Base-by-base conservation (phyloP, 1,140 invertebrate genomes). In the Trichonephila inaurata region DNA sequence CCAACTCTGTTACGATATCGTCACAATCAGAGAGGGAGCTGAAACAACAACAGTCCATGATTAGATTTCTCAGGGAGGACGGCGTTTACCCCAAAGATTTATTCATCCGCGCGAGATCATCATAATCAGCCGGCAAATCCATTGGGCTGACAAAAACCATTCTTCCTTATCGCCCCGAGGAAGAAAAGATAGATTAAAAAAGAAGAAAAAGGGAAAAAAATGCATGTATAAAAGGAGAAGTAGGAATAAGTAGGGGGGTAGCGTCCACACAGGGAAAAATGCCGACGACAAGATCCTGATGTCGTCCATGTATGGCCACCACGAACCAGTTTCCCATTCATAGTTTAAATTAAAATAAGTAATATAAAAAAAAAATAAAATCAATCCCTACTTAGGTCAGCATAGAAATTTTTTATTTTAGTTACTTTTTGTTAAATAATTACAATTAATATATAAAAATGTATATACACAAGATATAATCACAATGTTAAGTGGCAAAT, bases 81-180 rank as follows among this genome's bases (percentile, higher is more conserved):
- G 89, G 66, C 89, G 81, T 81, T 91, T 81, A 82, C 72, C 61
- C 81, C 21, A 58, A 28, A 91, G 90, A 91, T 91, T 91, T 91
- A 91, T 91, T 91, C 90, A 91, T 91, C 90, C 61, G 61, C 61
- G 81, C 61, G 58, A 82, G 69, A 91, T 91, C 90, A 91, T 89
- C 88, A 89, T 91, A 91, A 91, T 91, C 90, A 91, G 77, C 61
- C 60, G 18, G 66, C 19, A 28, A 82, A 82, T 69, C 66, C 66
- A 88, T 64, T 69, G 21, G 58, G 58, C 58, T 82, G 90, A 91
- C 90, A 91, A 90, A 90, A 83, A 83, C 90, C 81, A 62, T 83
- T 85, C 90, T 83, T 91, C 81, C 77, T 91, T 91, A 91, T 91
- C 90, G 72, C 89, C 77, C 60, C 21, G 21, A 28, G 89, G 81